Evolutionary conservation across 2,888 invertebrate species (phyloP).

Genomic region (Ophion slaviceki): DNA sequence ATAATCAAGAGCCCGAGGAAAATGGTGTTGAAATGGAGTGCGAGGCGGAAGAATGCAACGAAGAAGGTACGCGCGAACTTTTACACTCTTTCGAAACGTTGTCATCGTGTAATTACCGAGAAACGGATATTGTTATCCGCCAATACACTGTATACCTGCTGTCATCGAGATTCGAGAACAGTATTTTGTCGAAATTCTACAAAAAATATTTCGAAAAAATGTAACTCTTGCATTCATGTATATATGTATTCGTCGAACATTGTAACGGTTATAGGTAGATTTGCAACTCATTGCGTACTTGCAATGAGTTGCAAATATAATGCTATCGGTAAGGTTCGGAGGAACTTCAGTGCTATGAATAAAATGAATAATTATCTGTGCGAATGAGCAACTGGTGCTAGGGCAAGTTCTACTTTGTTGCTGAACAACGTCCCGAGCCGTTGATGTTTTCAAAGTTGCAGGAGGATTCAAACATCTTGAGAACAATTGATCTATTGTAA

Average conservation of each 20-base stretch:
- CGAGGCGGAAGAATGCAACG: slow-evolving; percentile 59
- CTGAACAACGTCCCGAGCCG: no score
- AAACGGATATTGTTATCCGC: background rate
- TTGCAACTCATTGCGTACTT: background rate
- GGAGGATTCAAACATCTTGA: no score
- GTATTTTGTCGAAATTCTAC: background rate
- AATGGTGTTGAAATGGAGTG: slow-evolving; percentile 57
- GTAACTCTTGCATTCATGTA: background rate
- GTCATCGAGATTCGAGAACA: background rate
- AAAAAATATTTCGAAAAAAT: background rate
- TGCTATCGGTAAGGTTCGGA: no score
- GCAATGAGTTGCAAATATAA: no score
- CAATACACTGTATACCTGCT: background rate
- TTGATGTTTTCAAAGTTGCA: no score
- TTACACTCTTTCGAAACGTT: slow-evolving; percentile 23
- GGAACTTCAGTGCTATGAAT: no score
- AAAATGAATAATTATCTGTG: no score
- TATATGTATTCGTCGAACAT: background rate
- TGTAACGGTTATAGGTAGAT: background rate
- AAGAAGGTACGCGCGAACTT: slow-evolving; percentile 55
- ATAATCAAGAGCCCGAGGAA: slow-evolving; percentile 62
- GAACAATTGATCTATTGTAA: no score
- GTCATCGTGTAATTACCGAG: slow-evolving; percentile 10
- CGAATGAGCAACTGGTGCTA: no score
- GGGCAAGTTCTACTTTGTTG: no score